phyloP scores from a whole-genome alignment of 1,140 invertebrate genomes.

The Ectropis grisescens region DNA sequence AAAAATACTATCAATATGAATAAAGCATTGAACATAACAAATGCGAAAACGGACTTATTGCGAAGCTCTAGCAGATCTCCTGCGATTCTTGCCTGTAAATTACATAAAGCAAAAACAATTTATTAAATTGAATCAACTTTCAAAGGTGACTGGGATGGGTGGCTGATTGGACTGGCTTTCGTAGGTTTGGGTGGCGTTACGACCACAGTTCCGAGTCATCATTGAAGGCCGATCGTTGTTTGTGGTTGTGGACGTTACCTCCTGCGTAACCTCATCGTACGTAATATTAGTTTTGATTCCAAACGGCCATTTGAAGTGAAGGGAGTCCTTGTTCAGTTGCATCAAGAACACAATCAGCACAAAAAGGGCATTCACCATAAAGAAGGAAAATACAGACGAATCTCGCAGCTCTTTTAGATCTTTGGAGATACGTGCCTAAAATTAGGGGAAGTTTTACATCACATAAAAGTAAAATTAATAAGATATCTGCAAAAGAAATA shows the following conservation, averaged over 20 bases:
- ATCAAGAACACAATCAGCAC: conserved; percentile 97
- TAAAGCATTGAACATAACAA: conserved; percentile 99
- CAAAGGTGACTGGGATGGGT: conserved; percentile 51
- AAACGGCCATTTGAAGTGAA: conserved; percentile 94
- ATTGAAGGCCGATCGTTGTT: conserved; percentile 53
- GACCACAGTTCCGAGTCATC: conserved; percentile 59
- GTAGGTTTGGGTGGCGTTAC: no score
- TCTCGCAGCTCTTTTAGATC: conserved; percentile 94
- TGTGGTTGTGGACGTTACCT: conserved; percentile 78
- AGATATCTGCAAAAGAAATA: no score
- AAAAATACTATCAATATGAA: conserved; percentile 99
- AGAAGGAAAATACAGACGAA: conserved; percentile 95
- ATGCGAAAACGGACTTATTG: conserved; percentile 97
- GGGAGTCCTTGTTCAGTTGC: conserved; percentile 94
- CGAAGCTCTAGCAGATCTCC: conserved; percentile 91
- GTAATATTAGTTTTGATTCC: conserved; percentile 95
- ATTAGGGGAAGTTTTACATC: conserved; percentile 41
- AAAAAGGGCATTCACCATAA: conserved; percentile 98
- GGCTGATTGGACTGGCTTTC: no score
- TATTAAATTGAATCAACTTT: conserved; percentile 57
- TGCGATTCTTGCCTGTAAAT: conserved; percentile 87
- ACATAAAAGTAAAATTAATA: conserved; percentile 4
- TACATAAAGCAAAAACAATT: conserved; percentile 55
- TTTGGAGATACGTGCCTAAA: conserved; percentile 89
- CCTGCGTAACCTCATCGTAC: conserved; percentile 86